A percentile compares a stretch with the other conserved stretches of the same genome.
phyloP scores from a whole-genome alignment of 2,113 vertebrate genomes.

The Cyphomyrus plagiostoma region DNA sequence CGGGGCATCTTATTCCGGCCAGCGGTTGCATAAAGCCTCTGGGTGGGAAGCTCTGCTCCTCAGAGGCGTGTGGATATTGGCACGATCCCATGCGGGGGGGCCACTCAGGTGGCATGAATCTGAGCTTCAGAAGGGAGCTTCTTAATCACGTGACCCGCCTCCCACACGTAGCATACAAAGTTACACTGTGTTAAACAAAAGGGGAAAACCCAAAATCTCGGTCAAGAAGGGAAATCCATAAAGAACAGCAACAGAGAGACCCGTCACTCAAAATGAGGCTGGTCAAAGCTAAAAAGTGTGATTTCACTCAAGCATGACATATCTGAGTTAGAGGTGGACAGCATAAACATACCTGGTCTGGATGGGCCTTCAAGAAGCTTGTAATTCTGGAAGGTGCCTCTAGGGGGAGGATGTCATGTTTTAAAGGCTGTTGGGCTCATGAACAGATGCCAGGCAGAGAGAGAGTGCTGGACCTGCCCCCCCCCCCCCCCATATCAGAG shows the following conservation, averaged over 20 bases:
- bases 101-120: background rate
- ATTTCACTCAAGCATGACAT: background rate
- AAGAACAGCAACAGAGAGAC: background rate
- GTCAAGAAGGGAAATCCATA: background rate
- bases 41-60: background rate
- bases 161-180: background rate
- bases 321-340: background rate
- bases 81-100: background rate
- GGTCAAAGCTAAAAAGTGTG: background rate
- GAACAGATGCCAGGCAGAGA: background rate
- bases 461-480: background rate
- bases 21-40: background rate
- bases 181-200: background rate
- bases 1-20: background rate
- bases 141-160: background rate
- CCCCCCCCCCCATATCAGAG: background rate
- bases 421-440: background rate
- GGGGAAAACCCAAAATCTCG: background rate
- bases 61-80: background rate
- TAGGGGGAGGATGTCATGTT: background rate
- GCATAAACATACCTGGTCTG: background rate
- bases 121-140: background rate
- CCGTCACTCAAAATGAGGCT: background rate
- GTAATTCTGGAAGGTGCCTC: background rate
- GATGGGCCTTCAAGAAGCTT: background rate